Evolutionary conservation across 2,797 vertebrate genomes (phyloP).

Genomic region (Molossus alvarezi): DNA sequence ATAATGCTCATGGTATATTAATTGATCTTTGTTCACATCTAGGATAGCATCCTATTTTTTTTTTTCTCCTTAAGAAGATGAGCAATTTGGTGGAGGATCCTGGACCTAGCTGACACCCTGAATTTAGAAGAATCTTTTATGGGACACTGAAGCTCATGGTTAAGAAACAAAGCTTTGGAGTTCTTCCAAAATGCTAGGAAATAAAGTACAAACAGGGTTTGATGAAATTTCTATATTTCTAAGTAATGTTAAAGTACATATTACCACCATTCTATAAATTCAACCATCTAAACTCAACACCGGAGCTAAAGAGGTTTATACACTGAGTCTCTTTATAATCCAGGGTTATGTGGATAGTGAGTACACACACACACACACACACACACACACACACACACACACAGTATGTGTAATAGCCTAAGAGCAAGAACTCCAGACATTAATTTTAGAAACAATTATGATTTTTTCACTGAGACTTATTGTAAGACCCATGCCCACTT

Average conservation of each 20-base stretch:
- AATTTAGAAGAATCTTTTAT: neutral
- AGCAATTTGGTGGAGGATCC: neutral
- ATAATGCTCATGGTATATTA: neutral
- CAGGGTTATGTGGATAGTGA: neutral
- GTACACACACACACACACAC: too few species aligned
- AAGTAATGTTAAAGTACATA: neutral
- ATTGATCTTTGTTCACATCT: conserved; percentile 31
- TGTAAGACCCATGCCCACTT: neutral
- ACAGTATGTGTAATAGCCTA: neutral
- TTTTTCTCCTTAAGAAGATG: neutral
- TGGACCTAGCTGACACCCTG: neutral
- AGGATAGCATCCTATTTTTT: neutral
- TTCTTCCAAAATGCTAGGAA: conserved; percentile 17
- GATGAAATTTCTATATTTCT: neutral
- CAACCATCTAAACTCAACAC: neutral
- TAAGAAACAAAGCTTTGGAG: neutral
- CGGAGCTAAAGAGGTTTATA: neutral
- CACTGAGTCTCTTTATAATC: neutral
- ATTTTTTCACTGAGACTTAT: neutral
- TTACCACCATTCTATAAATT: neutral
- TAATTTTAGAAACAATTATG: neutral
- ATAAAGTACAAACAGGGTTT: neutral
- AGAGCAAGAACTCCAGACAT: neutral
- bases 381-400: too few species aligned
- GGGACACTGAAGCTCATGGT: neutral